A percentile compares a stretch with the other conserved stretches of the same genome.
These are phyloP conservation scores for Hydroisotoma schaefferi DNA, from an alignment of 2,888 invertebrate genomes.

Conservation along the genomic window DNA sequence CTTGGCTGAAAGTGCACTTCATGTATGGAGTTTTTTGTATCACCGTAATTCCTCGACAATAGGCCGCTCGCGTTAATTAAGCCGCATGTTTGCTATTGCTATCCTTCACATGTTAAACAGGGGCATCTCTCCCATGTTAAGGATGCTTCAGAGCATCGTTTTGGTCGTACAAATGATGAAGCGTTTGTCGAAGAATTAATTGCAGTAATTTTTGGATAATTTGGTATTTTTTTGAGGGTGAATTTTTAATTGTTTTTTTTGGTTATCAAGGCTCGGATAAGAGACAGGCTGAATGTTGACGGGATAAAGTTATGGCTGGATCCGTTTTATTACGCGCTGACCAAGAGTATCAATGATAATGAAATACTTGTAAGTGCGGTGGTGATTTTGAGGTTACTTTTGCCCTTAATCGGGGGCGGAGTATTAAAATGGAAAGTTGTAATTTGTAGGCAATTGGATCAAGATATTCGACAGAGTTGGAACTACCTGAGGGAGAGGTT, in stretches of 20 bases:
- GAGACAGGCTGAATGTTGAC: constrained; percentile 64
- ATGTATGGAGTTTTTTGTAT: constrained; percentile 10
- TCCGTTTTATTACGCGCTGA: constrained; percentile 62
- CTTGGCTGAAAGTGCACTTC: constrained; percentile 22
- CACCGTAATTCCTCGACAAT: too few species aligned
- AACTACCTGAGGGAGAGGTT: constrained; percentile 57
- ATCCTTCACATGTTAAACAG: too few species aligned
- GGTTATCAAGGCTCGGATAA: constrained; percentile 51
- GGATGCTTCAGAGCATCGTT: too few species aligned
- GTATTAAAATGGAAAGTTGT: not conserved
- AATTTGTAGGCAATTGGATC: constrained; percentile 61
- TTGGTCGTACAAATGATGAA: too few species aligned
- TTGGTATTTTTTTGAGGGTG: not conserved
- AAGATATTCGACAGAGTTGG: constrained; percentile 59
- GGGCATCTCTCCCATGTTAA: not conserved
- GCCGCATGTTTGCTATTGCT: too few species aligned
- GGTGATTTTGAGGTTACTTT: too few species aligned
- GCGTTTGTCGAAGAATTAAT: too few species aligned
- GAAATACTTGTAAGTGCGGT: constrained; percentile 55
- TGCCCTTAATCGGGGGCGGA: not conserved
- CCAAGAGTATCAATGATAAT: constrained; percentile 54
- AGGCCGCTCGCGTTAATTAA: too few species aligned
- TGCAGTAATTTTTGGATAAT: not conserved
- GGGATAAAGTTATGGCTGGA: constrained; percentile 71
- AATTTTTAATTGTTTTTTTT: constrained; percentile 14